phyloP scores from a whole-genome alignment of 2,888 invertebrate species.

The Incurvaria masculella region DNA sequence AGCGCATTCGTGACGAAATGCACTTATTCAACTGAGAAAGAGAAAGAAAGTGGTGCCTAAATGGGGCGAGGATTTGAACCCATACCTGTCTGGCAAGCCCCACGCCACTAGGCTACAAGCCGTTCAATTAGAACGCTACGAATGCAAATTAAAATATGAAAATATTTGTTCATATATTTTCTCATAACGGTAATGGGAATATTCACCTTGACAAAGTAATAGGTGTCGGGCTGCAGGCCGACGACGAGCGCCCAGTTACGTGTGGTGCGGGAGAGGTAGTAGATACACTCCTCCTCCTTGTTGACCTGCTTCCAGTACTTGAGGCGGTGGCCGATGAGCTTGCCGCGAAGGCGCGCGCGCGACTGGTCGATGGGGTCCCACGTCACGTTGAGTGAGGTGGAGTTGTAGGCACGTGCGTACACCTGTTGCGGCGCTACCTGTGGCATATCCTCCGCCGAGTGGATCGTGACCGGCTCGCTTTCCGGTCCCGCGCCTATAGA shows the following conservation, averaged over 20 bases:
- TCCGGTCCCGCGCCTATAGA: slow-evolving; percentile 79
- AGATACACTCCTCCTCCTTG: slow-evolving; percentile 74
- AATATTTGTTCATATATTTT: too few relatives aligned
- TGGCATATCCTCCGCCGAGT: slow-evolving; percentile 91
- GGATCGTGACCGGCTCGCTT: slow-evolving; percentile 70
- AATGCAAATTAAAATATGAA: too few relatives aligned
- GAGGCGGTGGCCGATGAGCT: slow-evolving; percentile 87
- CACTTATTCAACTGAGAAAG: too few relatives aligned
- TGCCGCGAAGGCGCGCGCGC: slow-evolving; percentile 81
- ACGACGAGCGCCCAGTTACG: slow-evolving; percentile 88
- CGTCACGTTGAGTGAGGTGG: slow-evolving; percentile 87
- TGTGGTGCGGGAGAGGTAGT: slow-evolving; percentile 81
- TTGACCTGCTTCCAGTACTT: slow-evolving; percentile 86
- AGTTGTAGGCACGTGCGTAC: slow-evolving; percentile 76
- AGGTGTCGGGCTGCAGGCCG: slow-evolving; percentile 87
- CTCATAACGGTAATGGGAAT: too few relatives aligned
- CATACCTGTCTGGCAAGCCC: too few relatives aligned
- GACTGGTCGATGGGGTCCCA: slow-evolving; percentile 87
- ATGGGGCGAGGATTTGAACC: too few relatives aligned
- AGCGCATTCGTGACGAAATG: too few relatives aligned
- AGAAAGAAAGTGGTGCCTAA: too few relatives aligned
- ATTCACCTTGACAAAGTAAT: slow-evolving; percentile 86
- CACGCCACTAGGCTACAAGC: too few relatives aligned
- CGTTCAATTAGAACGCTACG: too few relatives aligned
- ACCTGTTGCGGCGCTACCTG: slow-evolving; percentile 85